phyloP scores from a whole-genome alignment of 2,888 invertebrate genomes.

The Poecilus cupreus region DNA sequence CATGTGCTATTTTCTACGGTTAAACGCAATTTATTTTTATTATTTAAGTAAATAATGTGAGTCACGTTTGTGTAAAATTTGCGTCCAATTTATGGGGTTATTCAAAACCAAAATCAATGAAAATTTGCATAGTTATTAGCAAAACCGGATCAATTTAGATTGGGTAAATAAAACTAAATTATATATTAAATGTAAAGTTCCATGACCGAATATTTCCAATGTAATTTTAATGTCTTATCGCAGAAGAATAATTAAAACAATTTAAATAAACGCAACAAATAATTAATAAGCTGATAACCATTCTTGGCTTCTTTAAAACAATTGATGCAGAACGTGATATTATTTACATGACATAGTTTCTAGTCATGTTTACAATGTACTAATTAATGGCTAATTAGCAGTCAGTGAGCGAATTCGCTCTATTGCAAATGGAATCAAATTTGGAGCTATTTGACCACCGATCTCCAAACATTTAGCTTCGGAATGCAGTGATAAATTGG shows the following conservation, averaged over 20 bases:
- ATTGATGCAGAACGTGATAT: conserved; percentile 14
- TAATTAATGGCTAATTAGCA: conserved; percentile 16
- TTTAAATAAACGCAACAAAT: conserved; percentile 3
- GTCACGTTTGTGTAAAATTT: not conserved
- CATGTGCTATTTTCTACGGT: too few relatives aligned
- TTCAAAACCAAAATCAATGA: too few relatives aligned
- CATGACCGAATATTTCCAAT: not conserved
- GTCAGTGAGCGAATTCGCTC: not conserved
- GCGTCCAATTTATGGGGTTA: too few relatives aligned
- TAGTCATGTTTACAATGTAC: not conserved
- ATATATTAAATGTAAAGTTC: not conserved
- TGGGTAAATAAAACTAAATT: too few relatives aligned
- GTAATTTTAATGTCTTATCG: not conserved
- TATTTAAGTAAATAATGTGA: too few relatives aligned
- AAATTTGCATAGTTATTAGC: too few relatives aligned
- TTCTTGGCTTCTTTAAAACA: not conserved
- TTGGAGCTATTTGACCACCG: not conserved
- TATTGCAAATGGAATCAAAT: not conserved
- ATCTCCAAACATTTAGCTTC: not conserved
- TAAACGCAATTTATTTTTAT: too few relatives aligned
- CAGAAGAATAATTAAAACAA: not conserved
- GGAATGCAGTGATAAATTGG: not conserved
- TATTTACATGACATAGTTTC: conserved; percentile 28
- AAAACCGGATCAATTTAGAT: too few relatives aligned
- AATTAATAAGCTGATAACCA: not conserved